These are phyloP conservation scores for Paramisgurnus dabryanus DNA, from an alignment of 2,113 vertebrate species.

Conservation along the genomic window DNA sequence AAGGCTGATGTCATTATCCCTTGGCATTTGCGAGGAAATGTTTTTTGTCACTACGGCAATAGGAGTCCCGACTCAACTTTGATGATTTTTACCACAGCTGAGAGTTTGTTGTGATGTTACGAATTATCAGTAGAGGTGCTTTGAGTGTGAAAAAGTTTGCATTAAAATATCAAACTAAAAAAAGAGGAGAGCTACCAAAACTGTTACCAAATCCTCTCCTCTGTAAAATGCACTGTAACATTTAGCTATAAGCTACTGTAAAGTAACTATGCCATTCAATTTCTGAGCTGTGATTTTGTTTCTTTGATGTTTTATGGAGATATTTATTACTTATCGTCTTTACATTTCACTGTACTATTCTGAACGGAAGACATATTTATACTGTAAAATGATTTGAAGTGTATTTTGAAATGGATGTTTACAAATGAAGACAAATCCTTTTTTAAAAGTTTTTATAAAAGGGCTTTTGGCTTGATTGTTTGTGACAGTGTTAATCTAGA, in stretches of 20 bases:
- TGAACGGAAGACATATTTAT: slow-evolving; percentile 30
- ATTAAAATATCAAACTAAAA: too few relatives aligned
- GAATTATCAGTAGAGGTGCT: background rate
- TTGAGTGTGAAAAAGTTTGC: slow-evolving; percentile 11
- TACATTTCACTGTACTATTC: slow-evolving; percentile 50
- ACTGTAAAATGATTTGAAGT: slow-evolving; percentile 29
- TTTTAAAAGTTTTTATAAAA: slow-evolving; percentile 55
- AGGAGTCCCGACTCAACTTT: slow-evolving; percentile 34
- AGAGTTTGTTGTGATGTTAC: slow-evolving; percentile 9
- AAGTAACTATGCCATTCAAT: slow-evolving; percentile 24
- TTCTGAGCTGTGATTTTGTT: slow-evolving; percentile 45
- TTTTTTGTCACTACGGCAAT: slow-evolving; percentile 57
- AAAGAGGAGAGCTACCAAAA: slow-evolving; percentile 37
- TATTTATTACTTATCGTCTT: slow-evolving; percentile 1
- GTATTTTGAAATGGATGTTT: slow-evolving; percentile 49
- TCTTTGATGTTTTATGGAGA: slow-evolving; percentile 40
- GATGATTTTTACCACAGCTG: slow-evolving; percentile 3
- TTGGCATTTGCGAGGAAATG: slow-evolving; percentile 59
- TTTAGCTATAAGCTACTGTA: slow-evolving; percentile 54
- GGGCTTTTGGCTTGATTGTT: slow-evolving; percentile 51
- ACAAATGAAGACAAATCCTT: slow-evolving; percentile 50
- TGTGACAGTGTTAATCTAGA: slow-evolving; percentile 61
- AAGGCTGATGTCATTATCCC: slow-evolving; percentile 77
- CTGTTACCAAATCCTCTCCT: slow-evolving; percentile 53
- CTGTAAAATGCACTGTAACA: slow-evolving; percentile 64